Base-by-base conservation (phyloP, 2,113 vertebrate genomes). In the Xiphophorus hellerii region DNA sequence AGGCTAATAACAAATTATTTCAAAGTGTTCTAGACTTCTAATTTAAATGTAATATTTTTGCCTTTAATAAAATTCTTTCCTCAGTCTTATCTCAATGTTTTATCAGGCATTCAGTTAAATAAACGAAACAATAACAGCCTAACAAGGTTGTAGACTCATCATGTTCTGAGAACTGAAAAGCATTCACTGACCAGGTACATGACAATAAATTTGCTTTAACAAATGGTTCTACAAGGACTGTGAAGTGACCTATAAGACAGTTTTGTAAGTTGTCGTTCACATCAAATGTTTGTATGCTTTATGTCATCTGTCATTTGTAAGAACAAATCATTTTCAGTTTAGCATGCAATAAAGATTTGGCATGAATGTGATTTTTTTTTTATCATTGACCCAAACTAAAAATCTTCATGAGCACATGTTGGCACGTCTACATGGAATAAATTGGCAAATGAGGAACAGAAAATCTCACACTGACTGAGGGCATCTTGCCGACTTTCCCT, bases 401-500 rank as follows among this genome's bases (percentile, higher is more conserved):
- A 48, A 1, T 48, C 44, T 20, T 42, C 39, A 42, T 14, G 13
- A 42, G 44, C 5, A 1, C 44, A 20, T 48, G 14, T 48, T 58
- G 20, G 17, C 17, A 20, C 25, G 25, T 7, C 2, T 11, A n/a
- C 22, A n/a, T n/a, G 51, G 25, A 58, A 58, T 25, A 58, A 58
- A 20, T 54, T 54, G 51, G 51, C 51, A 54, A 25, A 58, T 10
- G 7, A 58, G 20, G 51, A 3, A n/a, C 22, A 31, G 6, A 33
- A 33, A 77, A 39, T 79, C 31, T 82, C 48, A 65, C 70, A 74
- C 81, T 85, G 67, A 86, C 69, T 75, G 1, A 25, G 29, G 83
- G 76, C 84, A 85, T 77, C 31, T 75, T 88, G 85, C 81, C 84
- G 78, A 84, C 80, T 93, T 92, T 92, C 82, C 86, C 69, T 71